Percentiles rank a stretch among this genome's conserved stretches.
Evolutionary conservation across 2,797 vertebrate species (phyloP).

Genomic region (Phoebastria nigripes): DNA sequence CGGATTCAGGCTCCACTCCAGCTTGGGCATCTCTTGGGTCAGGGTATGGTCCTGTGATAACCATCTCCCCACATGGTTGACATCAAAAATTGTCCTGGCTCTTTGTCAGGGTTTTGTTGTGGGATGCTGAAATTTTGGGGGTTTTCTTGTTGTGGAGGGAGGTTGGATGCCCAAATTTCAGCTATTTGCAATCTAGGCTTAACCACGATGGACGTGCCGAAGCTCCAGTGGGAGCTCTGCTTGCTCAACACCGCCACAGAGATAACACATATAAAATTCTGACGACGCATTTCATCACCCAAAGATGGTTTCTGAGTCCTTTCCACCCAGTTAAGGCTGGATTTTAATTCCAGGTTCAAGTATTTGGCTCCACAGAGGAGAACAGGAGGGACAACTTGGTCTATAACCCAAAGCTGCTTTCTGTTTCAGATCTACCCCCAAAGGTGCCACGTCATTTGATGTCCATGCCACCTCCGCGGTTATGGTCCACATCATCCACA

Average conservation of each 20-base stretch:
- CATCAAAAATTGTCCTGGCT: neutral
- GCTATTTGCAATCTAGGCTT: neutral
- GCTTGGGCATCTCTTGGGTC: neutral
- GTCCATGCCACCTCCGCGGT: conserved; percentile 60
- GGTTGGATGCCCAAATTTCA: neutral
- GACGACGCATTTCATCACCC: neutral
- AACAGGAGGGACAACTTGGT: neutral
- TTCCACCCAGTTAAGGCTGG: neutral
- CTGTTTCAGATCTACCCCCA: conserved; percentile 57
- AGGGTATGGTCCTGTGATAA: neutral
- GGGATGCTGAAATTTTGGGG: neutral
- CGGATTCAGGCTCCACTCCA: rapidly evolving
- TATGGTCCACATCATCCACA: conserved; percentile 29
- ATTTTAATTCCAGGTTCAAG: neutral
- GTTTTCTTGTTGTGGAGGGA: neutral
- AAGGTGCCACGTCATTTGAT: conserved; percentile 25
- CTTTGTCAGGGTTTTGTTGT: neutral
- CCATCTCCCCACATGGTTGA: rapidly evolving
- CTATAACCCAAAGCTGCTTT: neutral
- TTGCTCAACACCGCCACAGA: neutral
- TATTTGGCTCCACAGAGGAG: neutral
- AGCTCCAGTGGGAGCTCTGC: neutral
- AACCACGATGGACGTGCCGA: neutral
- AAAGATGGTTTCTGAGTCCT: neutral
- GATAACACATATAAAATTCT: neutral